Evolutionary conservation across 2,888 invertebrate species (phyloP).

Genomic region (Dynastes grantii): DNA sequence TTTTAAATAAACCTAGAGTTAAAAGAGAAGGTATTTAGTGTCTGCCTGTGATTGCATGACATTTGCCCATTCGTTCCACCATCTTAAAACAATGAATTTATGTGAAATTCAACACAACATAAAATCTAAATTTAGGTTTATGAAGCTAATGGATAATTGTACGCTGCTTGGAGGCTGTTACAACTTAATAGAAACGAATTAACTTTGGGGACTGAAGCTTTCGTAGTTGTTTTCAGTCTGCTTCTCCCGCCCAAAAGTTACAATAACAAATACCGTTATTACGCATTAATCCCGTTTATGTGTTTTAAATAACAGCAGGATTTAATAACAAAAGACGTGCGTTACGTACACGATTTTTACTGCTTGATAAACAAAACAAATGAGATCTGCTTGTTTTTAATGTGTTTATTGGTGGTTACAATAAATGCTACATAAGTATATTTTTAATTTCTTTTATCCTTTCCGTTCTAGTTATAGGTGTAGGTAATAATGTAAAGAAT

Average conservation of each 20-base stretch:
- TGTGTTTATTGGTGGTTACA: constrained; percentile 28
- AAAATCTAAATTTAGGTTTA: constrained; percentile 45
- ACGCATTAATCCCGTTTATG: constrained; percentile 43
- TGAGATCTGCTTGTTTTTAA: constrained; percentile 37
- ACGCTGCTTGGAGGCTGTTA: constrained; percentile 24
- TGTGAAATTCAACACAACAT: constrained; percentile 35
- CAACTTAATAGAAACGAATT: constrained; percentile 40
- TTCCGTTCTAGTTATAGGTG: too few species aligned
- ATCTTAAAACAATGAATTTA: constrained; percentile 46
- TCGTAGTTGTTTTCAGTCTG: constrained; percentile 23
- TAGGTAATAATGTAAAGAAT: too few species aligned
- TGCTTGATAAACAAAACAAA: constrained; percentile 28
- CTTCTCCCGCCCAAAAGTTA: constrained; percentile 37
- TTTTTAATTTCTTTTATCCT: constrained; percentile 1
- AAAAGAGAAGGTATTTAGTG: not conserved
- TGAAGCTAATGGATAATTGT: constrained; percentile 43
- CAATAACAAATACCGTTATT: constrained; percentile 46
- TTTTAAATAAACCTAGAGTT: not conserved
- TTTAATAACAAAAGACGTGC: constrained; percentile 38
- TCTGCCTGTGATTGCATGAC: not conserved
- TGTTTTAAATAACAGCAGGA: constrained; percentile 44
- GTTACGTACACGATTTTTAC: constrained; percentile 37
- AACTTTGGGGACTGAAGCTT: constrained; percentile 30
- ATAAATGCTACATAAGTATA: constrained; percentile 25
- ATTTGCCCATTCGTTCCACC: constrained; percentile 6